Conservation (phyloP, 2,888 invertebrate species). For the Pharmacophagus antenor region DNA sequence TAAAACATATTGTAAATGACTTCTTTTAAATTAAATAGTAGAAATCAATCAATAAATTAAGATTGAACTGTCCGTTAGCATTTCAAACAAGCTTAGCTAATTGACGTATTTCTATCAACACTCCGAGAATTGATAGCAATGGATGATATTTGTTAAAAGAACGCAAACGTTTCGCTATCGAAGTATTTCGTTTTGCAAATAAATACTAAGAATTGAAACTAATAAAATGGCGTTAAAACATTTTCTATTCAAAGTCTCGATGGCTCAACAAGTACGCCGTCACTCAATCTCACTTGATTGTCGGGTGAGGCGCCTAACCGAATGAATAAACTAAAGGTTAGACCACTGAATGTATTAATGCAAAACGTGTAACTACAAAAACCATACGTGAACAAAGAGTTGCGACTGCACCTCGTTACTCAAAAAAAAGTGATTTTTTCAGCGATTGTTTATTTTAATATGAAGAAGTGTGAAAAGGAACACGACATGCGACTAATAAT, state of each 20-base stretch:
- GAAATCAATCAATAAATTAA: no score
- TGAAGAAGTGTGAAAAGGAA: no score
- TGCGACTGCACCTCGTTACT: background rate
- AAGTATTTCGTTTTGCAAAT: background rate
- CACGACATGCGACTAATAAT: no score
- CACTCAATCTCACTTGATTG: background rate
- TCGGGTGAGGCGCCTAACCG: background rate
- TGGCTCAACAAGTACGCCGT: background rate
- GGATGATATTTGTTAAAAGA: no score
- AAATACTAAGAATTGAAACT: background rate
- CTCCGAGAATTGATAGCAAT: no score
- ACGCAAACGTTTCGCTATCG: no score
- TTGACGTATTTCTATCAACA: no score
- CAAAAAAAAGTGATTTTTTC: background rate
- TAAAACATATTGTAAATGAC: no score
- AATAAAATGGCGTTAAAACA: background rate
- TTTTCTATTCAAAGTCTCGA: constrained; percentile 2
- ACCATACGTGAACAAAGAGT: background rate
- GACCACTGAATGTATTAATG: background rate
- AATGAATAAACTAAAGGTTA: constrained; percentile 5
- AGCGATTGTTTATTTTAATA: no score
- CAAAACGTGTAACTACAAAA: background rate
- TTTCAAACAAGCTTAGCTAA: no score
- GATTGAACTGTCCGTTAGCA: no score
- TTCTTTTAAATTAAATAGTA: no score